Percentiles rank a stretch among this genome's conserved stretches.
Conservation (phyloP, 2,113 vertebrate genomes). For the Struthidea cinerea region DNA sequence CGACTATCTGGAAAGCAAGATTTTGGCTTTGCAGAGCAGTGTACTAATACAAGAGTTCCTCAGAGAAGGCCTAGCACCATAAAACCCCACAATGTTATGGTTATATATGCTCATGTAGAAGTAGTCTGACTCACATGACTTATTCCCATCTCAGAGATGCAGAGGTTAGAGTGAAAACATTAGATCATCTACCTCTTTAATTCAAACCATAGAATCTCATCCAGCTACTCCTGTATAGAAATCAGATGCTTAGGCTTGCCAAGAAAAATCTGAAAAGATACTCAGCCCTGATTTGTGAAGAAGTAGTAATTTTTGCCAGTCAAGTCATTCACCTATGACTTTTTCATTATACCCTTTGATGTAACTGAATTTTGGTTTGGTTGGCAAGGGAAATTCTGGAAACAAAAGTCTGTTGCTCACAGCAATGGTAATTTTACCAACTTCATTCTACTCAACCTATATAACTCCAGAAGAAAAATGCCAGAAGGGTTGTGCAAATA, state of each 20-base stretch:
- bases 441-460: not conserved
- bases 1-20: not conserved
- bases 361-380: not conserved
- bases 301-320: not conserved
- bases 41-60: not conserved
- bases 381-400: not conserved
- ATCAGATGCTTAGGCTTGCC: not conserved
- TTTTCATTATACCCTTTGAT: not conserved
- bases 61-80: not conserved
- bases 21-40: not conserved
- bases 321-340: not conserved
- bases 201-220: not conserved
- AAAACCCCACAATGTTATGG: fast-evolving
- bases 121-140: not conserved
- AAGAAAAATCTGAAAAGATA: not conserved
- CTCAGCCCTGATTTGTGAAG: not conserved
- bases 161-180: slow-evolving; percentile 3
- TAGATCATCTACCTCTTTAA: not conserved
- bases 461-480: not conserved
- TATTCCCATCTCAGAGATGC: not conserved
- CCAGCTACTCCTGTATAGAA: not conserved
- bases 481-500: not conserved
- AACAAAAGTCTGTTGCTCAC: not conserved
- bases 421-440: not conserved
- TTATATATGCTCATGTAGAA: not conserved